Evolutionary conservation across 2,797 vertebrate genomes (phyloP).

Genomic region (Aplochiton taeniatus): DNA sequence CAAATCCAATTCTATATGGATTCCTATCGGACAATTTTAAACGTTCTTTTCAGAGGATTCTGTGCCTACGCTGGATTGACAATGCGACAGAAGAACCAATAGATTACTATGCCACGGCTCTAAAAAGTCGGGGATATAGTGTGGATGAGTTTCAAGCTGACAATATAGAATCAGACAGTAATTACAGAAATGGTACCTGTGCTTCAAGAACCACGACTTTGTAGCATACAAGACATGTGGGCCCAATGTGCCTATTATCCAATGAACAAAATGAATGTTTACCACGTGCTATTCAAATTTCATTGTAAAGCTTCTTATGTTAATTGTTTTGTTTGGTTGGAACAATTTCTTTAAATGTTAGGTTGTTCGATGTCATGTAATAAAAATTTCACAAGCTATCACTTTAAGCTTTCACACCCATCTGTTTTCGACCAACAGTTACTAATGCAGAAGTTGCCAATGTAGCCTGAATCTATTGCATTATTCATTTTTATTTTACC

Average conservation of each 20-base stretch:
- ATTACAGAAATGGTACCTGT: conserved; percentile 85
- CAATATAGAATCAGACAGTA: conserved; percentile 79
- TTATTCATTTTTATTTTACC: too few species aligned
- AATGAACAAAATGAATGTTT: conserved; percentile 19
- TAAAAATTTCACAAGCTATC: background rate
- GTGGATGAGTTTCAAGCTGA: conserved; percentile 84
- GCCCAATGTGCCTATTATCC: background rate
- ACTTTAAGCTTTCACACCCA: too few species aligned
- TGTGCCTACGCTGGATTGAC: conserved; percentile 91
- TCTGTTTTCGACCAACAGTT: too few species aligned
- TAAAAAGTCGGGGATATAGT: conserved; percentile 87
- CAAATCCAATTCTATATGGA: conserved; percentile 89
- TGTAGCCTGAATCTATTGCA: too few species aligned
- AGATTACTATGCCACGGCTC: conserved; percentile 90
- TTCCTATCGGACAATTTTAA: conserved; percentile 92
- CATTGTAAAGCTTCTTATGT: background rate
- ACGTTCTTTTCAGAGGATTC: conserved; percentile 87
- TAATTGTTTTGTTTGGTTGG: conserved; percentile 13
- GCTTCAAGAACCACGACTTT: conserved; percentile 86
- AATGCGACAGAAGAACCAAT: conserved; percentile 86
- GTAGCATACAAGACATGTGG: conserved; percentile 45
- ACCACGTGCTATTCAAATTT: too few species aligned
- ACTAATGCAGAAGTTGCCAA: too few species aligned
- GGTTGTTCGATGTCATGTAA: conserved; percentile 4
- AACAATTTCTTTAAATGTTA: conserved; percentile 5